Percentiles rank a stretch among this genome's conserved stretches.
Evolutionary conservation across 2,113 vertebrate species (phyloP).

Genomic region (Leiothrix lutea): DNA sequence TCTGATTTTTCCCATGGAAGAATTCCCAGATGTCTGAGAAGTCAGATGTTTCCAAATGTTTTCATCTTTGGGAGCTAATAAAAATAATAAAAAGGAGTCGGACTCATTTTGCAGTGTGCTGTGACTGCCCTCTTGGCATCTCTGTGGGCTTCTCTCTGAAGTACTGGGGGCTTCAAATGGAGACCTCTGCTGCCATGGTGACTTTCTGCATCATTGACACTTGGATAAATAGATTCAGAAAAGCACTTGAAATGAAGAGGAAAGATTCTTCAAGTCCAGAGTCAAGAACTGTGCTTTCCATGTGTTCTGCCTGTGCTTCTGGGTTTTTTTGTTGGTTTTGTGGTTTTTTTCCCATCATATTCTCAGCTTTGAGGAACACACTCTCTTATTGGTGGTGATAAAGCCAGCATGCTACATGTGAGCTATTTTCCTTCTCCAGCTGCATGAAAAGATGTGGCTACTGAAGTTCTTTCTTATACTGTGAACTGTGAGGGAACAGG

Average conservation of each 20-base stretch:
- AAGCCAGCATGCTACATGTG: background rate
- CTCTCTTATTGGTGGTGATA: background rate
- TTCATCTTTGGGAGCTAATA: background rate
- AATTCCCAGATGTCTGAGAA: background rate
- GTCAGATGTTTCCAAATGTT: background rate
- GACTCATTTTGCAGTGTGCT: background rate
- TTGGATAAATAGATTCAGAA: background rate
- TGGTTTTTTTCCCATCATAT: background rate
- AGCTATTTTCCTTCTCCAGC: background rate
- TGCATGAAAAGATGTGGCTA: background rate
- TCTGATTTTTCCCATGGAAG: background rate
- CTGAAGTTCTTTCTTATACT: background rate
- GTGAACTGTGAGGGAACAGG: background rate
- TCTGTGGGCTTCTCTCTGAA: background rate
- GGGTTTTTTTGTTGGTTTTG: background rate
- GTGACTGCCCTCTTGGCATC: background rate
- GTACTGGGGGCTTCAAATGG: background rate
- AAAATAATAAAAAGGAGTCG: background rate
- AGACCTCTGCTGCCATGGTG: background rate
- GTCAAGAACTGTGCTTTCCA: background rate
- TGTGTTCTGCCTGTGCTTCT: background rate
- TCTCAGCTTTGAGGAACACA: background rate
- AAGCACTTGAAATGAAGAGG: background rate
- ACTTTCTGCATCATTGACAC: background rate
- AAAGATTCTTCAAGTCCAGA: background rate